phyloP scores from a whole-genome alignment of 1,140 invertebrate genomes.

The Tigriopus japonicus region DNA sequence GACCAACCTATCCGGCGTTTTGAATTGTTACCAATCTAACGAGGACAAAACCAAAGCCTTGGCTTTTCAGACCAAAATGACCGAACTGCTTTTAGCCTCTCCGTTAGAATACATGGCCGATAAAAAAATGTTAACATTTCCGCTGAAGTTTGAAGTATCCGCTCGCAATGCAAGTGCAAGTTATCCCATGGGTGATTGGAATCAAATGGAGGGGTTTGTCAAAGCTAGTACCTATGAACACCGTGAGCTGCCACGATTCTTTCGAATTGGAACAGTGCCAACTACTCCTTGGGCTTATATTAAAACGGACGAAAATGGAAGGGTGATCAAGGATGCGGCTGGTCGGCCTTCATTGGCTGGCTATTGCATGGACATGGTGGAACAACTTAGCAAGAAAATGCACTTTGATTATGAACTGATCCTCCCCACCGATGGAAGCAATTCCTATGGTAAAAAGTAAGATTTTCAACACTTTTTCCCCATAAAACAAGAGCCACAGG shows the following conservation, averaged over 20 bases:
- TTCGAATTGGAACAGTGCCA: neutral
- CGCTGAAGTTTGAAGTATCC: neutral
- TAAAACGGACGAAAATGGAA: neutral
- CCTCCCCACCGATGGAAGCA: constrained; percentile 33
- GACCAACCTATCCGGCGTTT: neutral
- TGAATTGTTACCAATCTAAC: neutral
- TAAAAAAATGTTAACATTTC: neutral
- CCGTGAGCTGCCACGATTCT: neutral
- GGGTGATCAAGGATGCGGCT: neutral
- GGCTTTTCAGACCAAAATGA: neutral
- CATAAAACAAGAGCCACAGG: neutral
- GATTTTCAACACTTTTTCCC: neutral
- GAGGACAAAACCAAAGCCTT: neutral
- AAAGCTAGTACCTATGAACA: neutral
- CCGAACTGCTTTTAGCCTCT: neutral
- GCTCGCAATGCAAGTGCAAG: neutral
- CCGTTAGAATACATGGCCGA: neutral
- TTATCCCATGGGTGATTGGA: neutral
- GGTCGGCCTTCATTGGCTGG: constrained; percentile 42
- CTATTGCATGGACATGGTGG: constrained; percentile 76
- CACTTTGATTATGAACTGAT: constrained; percentile 74
- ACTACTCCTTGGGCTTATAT: neutral
- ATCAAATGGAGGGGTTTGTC: neutral
- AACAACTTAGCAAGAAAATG: constrained; percentile 49
- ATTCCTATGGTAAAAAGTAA: neutral